Evolutionary conservation across 1,140 invertebrate genomes (phyloP), one percentile per base, ranked within the genome.

Genomic region (Heterodera schachtii): DNA sequence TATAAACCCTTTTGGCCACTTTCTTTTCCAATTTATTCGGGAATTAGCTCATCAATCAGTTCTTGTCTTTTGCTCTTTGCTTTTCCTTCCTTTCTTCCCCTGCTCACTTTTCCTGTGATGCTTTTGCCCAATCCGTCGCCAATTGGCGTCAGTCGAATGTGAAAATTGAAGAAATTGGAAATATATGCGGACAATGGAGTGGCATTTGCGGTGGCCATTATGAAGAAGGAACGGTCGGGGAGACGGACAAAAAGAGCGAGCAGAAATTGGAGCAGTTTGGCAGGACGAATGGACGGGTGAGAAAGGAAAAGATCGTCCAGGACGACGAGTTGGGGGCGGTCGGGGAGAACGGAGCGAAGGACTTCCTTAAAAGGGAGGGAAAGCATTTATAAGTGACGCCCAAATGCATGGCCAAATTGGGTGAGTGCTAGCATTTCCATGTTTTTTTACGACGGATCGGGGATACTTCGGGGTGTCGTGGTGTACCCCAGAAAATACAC

Each of bases 71-170:
- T 52, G 0, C 49, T 52, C 0, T 52, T 52, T 52, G 0, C 49
- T 52, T 11, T 6, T 52, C 49, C 49, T 8, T 11, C 49, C 2
- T 49, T 57, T 79, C 11, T 19, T 16, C 6, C 16, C 80, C 3
- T 70, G 52, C 13, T n/a, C 43, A 82, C 81, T 79, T 82, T 44
- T 46, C 81, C 81, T 19, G 81, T 82, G 49, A 82, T 73, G 57
- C 84, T 82, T 44, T 83, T 73, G 13, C 81, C 83, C 49, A 83
- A 75, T 49, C 81, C 81, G 80, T 79, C 49, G 11, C 81, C 82
- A 71, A 82, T 82, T 44, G 80, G 57, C 21, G 41, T 49, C 16
- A 82, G 81, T 66, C 52, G 57, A 60, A 82, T 69, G 16, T 47
- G 52, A n/a, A 73, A n/a, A 21, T 82, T 52, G 43, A 67, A 82